Evolutionary conservation across 2,113 vertebrate species (phyloP), one percentile per base, ranked within the genome.

Genomic region (Anoplopoma fimbria): DNA sequence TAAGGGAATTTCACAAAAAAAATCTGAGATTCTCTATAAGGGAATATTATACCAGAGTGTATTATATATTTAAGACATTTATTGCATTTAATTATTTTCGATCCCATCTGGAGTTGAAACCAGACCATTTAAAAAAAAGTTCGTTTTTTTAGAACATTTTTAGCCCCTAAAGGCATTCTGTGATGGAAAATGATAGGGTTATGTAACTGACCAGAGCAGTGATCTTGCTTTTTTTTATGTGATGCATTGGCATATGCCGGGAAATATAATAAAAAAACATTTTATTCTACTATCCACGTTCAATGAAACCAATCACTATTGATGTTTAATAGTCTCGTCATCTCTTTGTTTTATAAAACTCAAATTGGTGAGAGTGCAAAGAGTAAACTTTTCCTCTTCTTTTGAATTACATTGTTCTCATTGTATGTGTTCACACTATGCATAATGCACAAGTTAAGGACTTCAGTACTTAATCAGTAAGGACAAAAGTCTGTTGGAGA

Each of bases 51-150:
- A 61, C 68, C 53, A 65, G 25, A 33, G 42, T 51, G 15, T 40
- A 23, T 51, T 62, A 27, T 64, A 42, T 63, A 36, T 42, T 33
- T 55, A n/a, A 47, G 23, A 74, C 6, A 38, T 27, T 62, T 8
- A 60, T 29, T 33, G 31, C 21, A 25, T 76, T 38, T 63, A 34
- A 89, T 83, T 27, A 57, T 77, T 60, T 63, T 36, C 27, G 4
- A 19, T 61, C 36, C 14, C 9, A 47, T 19, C 3, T 47, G 61
- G 55, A 53, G 36, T 10, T 55, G n/a, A 71, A 71, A n/a, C 13
- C 19, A 47, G 13, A 42, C 10, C 42, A 27, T 33, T 55, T 57
- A 29, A 15, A 45, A 15, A 45, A 25, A 38, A 29, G 27, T 61
- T 31, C 25, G 2, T 38, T 36, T 61, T 14, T 38, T 31, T 1